Evolutionary conservation across 2,113 vertebrate species (phyloP).

Genomic region (Zosterops japonicus): DNA sequence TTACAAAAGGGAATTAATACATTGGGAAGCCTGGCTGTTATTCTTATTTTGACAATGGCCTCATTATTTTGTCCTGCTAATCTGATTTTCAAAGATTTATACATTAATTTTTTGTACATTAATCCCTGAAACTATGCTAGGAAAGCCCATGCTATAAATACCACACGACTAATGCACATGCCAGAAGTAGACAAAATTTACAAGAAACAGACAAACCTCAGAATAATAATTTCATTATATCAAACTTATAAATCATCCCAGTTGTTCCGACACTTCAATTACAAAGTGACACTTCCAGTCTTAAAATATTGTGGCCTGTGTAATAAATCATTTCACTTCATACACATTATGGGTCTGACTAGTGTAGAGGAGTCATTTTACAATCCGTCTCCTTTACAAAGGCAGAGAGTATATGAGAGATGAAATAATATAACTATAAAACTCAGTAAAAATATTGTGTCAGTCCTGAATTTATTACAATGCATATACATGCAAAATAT

Average conservation of each 20-base stretch:
- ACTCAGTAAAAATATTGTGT: not conserved
- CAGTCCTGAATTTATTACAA: not conserved
- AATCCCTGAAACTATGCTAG: slow-evolving; percentile 19
- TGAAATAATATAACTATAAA: not conserved
- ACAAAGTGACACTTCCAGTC: slow-evolving; percentile 25
- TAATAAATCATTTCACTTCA: slow-evolving; percentile 25
- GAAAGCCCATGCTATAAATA: slow-evolving; percentile 20
- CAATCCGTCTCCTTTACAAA: not conserved
- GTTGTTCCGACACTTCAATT: slow-evolving; percentile 42
- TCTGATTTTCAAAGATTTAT: slow-evolving; percentile 50
- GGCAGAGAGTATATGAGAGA: not conserved
- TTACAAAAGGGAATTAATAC: not conserved
- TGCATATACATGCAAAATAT: not conserved
- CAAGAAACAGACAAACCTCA: slow-evolving; percentile 9
- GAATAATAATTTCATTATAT: slow-evolving; percentile 41
- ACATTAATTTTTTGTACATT: not conserved
- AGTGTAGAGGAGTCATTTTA: not conserved
- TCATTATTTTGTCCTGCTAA: slow-evolving; percentile 19
- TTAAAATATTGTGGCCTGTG: not conserved
- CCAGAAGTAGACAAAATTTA: slow-evolving; percentile 16
- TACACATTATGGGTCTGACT: not conserved
- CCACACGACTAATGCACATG: not conserved
- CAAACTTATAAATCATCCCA: slow-evolving; percentile 34
- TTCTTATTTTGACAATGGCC: slow-evolving; percentile 22
- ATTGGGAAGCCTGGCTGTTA: not conserved